Evolutionary conservation across 2,888 invertebrate species (phyloP).

Genomic region (Polyommatus iphigenia): DNA sequence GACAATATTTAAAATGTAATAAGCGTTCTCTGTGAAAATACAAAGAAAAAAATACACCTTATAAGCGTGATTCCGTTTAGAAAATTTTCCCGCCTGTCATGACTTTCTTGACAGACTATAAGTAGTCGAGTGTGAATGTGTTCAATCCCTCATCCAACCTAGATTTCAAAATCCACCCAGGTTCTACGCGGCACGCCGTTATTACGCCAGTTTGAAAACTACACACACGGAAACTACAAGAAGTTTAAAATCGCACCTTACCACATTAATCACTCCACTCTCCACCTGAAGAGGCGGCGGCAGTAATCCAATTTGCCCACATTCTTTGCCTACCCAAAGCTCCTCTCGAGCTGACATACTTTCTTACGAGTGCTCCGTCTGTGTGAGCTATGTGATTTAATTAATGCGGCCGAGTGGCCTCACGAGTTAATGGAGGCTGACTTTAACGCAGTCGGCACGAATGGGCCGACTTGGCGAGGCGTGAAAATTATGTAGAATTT

Average conservation of each 20-base stretch:
- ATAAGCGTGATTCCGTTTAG: too few species aligned
- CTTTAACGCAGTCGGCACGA: background rate
- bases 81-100: too few species aligned
- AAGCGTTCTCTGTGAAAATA: too few species aligned
- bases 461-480: background rate
- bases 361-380: background rate
- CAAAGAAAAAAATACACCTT: too few species aligned
- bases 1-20: too few species aligned
- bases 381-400: constrained; percentile 49
- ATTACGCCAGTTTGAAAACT: background rate
- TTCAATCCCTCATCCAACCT: background rate
- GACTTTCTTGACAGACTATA: too few species aligned
- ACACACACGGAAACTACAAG: background rate
- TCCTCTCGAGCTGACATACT: constrained; percentile 17
- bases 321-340: constrained; percentile 2
- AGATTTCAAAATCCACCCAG: background rate
- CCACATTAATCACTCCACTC: background rate
- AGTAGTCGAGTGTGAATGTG: background rate
- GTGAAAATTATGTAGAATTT: background rate
- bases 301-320: constrained; percentile 3
- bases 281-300: background rate
- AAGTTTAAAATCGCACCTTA: background rate
- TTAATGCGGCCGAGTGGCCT: constrained; percentile 53
- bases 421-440: constrained; percentile 35
- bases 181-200: background rate